Base-by-base conservation (phyloP, 2,113 vertebrate genomes). In the Phoenicopterus ruber region DNA sequence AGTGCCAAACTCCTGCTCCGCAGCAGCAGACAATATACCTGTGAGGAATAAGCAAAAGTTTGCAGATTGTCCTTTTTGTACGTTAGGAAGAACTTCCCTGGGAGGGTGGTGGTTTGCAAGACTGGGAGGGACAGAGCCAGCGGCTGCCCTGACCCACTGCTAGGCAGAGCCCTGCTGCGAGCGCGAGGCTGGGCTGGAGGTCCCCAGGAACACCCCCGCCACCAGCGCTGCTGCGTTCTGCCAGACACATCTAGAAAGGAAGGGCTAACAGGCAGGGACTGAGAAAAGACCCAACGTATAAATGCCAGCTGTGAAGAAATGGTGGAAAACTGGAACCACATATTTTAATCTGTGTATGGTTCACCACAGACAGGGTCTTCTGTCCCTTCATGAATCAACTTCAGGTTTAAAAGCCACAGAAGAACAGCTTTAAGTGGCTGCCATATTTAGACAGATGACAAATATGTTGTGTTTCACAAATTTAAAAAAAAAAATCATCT, bases 21-120 rank as follows among this genome's bases (percentile, higher is more conserved):
- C 29, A 40, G 34, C 0, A 0, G 13, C 40, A 49, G n/a, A 34
- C 10, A 29, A 11, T 12, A 2, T 9, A 32, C 9, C 8, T 2
- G 8, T 7, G 44, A 74, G 38, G 34, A 69, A 54, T 3, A 46
- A 47, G 21, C 17, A 34, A 5, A 40, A 58, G 28, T 52, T 18
- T 74, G 55, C 36, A 46, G 42, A 26, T 22, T 50, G 34, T 20
- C 24, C 15, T 59, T 28, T 73, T 47, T 36, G 20, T 17, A 47
- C 8, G 2, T n/a, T 20, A 31, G 47, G 61, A 50, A 22, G 44
- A 70, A 63, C 5, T 8, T 65, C 17, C 22, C 22, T 0, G 0
- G 21, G 40, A 54, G 21, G 26, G 38, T 13, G 9, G 18, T 44
- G 12, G 29, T 52, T 38, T 70, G 44, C 44, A 42, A 34, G 63